phyloP scores from a whole-genome alignment of 2,113 vertebrate genomes.

The Cyanoramphus novaezelandiae region DNA sequence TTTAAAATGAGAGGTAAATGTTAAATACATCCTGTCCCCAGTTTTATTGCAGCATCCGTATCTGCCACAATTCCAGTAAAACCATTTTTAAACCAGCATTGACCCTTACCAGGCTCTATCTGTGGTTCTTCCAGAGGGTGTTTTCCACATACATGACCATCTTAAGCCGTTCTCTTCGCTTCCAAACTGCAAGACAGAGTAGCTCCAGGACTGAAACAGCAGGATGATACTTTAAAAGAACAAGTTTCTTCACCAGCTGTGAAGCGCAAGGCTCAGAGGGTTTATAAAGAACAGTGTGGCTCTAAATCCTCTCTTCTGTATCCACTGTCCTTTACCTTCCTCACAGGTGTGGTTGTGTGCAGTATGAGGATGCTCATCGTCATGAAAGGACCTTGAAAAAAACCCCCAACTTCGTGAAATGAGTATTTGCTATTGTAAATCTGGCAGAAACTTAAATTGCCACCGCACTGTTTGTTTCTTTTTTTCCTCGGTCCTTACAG shows the following conservation, averaged over 20 bases:
- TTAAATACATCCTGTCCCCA: background rate
- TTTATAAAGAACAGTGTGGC: background rate
- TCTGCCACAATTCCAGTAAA: background rate
- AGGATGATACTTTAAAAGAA: background rate
- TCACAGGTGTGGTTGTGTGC: rapidly evolving
- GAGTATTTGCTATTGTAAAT: rapidly evolving
- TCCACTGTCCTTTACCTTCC: background rate
- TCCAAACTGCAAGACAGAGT: background rate
- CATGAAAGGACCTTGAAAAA: background rate
- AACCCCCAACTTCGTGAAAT: background rate
- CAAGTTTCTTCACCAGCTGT: background rate
- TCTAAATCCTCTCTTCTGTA: background rate
- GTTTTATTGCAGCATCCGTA: background rate
- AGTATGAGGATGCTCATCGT: background rate
- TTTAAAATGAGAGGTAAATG: background rate
- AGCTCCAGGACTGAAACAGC: rapidly evolving
- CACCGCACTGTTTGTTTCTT: background rate
- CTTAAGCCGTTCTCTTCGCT: background rate
- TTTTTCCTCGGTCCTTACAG: background rate
- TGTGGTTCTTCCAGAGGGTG: background rate
- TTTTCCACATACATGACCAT: rapidly evolving
- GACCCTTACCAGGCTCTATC: background rate
- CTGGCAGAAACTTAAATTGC: background rate
- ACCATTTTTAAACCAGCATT: background rate
- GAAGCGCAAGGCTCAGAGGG: background rate